phyloP scores from a whole-genome alignment of 1,140 invertebrate genomes.

The Calosoma granatense region DNA sequence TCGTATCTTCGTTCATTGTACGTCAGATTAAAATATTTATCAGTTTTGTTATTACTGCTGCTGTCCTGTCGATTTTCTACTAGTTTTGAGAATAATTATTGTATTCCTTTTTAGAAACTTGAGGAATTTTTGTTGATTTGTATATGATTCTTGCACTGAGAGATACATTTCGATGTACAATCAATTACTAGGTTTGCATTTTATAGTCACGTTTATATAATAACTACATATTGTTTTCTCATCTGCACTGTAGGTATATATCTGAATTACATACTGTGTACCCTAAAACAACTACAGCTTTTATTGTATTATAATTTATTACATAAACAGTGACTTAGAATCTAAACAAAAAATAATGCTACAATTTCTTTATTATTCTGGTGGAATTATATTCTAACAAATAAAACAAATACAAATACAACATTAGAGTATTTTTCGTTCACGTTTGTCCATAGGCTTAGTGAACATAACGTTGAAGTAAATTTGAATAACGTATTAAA shows the following conservation, averaged over 20 bases:
- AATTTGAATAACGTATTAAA: too few species aligned
- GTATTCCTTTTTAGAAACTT: neutral
- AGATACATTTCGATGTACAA: neutral
- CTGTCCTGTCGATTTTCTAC: neutral
- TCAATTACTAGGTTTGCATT: neutral
- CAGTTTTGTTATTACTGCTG: too few species aligned
- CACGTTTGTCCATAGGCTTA: too few species aligned
- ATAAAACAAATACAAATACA: constrained; percentile 6
- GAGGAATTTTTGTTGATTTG: neutral
- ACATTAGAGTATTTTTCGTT: too few species aligned
- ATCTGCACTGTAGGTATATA: constrained; percentile 4
- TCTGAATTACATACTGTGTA: neutral
- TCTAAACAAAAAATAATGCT: neutral
- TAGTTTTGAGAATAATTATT: neutral
- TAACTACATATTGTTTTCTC: neutral
- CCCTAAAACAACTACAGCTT: constrained; percentile 5
- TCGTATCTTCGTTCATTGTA: too few species aligned
- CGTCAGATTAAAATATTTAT: too few species aligned
- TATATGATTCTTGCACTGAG: neutral
- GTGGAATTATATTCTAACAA: constrained; percentile 9
- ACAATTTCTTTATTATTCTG: constrained; percentile 7
- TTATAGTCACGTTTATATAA: neutral
- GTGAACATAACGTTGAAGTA: too few species aligned
- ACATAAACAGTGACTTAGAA: neutral
- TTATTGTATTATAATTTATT: constrained; percentile 9